A percentile compares a stretch with the other conserved stretches of the same genome.
Conservation (phyloP, 2,797 vertebrate species). For the Phaenicophaeus curvirostris region DNA sequence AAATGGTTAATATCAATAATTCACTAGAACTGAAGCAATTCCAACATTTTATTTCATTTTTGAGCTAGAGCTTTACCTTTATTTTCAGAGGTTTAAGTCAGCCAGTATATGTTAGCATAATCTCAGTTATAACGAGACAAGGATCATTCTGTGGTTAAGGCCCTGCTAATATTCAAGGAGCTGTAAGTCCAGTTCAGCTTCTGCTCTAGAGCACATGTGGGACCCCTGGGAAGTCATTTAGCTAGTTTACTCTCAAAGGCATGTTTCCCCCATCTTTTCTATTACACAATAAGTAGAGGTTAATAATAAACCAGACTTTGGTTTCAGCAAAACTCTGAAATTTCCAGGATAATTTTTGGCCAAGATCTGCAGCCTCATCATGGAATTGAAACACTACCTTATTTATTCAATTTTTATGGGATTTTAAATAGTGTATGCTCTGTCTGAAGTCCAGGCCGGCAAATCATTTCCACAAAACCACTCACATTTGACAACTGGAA, state of each 20-base stretch:
- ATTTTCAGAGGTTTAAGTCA: background rate
- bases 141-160: conserved; percentile 5
- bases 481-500: background rate
- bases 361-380: background rate
- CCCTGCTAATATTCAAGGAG: background rate
- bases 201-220: background rate
- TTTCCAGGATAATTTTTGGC: background rate
- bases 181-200: background rate
- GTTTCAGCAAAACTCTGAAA: background rate
- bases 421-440: background rate
- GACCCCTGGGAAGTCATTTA: background rate
- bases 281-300: background rate
- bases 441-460: background rate
- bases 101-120: background rate
- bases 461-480: background rate
- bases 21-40: background rate
- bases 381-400: background rate
- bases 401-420: background rate
- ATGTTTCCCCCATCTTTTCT: background rate
- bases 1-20: conserved; percentile 39
- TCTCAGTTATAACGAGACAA: background rate
- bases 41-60: background rate
- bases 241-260: background rate
- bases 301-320: background rate
- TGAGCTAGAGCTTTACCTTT: background rate